Evolutionary conservation across 2,113 vertebrate genomes (phyloP).

Genomic region (Bos taurus): ARS-UCD2.0 NC_037332.1:72521501-72522000

Average conservation of each 20-base stretch:
- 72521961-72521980: conserved; percentile 52
- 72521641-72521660: background rate
- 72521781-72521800: conserved; percentile 35
- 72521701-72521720: background rate
- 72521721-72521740: background rate
- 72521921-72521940: conserved; percentile 74
- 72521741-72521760: background rate
- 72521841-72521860: conserved; percentile 58
- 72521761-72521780: background rate
- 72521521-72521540: background rate
- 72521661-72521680: background rate
- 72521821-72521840: conserved; percentile 52
- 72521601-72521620: background rate
- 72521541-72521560: background rate
- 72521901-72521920: conserved; percentile 45
- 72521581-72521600: background rate
- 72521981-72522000: conserved; percentile 46
- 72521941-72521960: conserved; percentile 50
- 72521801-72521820: conserved; percentile 66
- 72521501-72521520: background rate
- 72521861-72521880: conserved; percentile 27
- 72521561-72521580: background rate
- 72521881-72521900: conserved; percentile 63
- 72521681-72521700: background rate
- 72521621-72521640: background rate